Percentiles rank a stretch among this genome's conserved stretches.
Conservation (phyloP, 2,888 invertebrate genomes). For the Agonopterix arenella region DNA sequence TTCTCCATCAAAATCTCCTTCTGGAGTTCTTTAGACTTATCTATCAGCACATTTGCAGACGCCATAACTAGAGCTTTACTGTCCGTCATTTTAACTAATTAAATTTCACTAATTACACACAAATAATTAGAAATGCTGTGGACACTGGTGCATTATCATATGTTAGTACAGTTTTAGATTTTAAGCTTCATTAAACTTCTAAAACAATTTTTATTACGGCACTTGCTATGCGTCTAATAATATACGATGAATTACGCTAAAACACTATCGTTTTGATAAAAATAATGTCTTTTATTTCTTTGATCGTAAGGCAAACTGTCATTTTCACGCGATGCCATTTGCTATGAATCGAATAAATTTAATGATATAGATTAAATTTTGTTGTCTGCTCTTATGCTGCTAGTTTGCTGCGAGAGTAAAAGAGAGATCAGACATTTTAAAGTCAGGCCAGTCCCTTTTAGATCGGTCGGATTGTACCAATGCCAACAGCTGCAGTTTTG, state of each 20-base stretch:
- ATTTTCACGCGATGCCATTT: constrained; percentile 49
- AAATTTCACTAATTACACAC: constrained; percentile 5
- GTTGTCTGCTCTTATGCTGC: too few relatives aligned
- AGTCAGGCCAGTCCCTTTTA: too few relatives aligned
- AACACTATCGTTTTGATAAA: background rate
- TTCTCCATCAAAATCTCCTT: constrained; percentile 95
- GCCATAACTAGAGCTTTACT: constrained; percentile 47
- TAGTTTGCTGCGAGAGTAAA: too few relatives aligned
- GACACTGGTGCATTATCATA: too few relatives aligned
- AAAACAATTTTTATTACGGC: too few relatives aligned
- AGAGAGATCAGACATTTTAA: too few relatives aligned
- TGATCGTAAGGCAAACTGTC: constrained; percentile 32
- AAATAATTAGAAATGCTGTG: constrained; percentile 10
- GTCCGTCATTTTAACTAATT: constrained; percentile 47
- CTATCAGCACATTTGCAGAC: constrained; percentile 44
- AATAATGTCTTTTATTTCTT: constrained; percentile 6
- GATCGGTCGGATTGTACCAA: too few relatives aligned
- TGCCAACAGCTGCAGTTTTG: too few relatives aligned
- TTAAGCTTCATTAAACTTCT: too few relatives aligned
- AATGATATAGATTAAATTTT: background rate
- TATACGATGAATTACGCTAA: too few relatives aligned
- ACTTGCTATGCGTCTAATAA: too few relatives aligned
- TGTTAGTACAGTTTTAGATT: too few relatives aligned
- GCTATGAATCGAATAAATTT: constrained; percentile 23
- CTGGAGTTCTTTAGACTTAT: constrained; percentile 77